Evolutionary conservation across 1,140 invertebrate genomes (phyloP).

Genomic region (Cyrtorhinus lividipennis): DNA sequence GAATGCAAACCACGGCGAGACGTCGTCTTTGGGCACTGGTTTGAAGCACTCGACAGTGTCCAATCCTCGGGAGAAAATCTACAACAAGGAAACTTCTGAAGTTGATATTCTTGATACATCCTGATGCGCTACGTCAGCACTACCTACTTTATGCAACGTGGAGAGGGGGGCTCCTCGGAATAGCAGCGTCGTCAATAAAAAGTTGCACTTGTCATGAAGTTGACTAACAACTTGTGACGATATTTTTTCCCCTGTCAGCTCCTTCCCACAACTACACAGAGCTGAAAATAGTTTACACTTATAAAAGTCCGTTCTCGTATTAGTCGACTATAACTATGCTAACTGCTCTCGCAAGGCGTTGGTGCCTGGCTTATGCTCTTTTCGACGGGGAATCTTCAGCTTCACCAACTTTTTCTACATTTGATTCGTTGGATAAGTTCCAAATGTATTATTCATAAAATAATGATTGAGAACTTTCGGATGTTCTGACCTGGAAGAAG

Average conservation of each 20-base stretch:
- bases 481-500: constrained; percentile 37
- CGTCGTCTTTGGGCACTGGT: constrained; percentile 12
- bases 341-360: too few species aligned
- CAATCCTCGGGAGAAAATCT: constrained; percentile 30
- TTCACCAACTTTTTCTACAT: too few species aligned
- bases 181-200: constrained; percentile 51
- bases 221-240: constrained; percentile 49
- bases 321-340: too few species aligned
- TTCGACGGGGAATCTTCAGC: too few species aligned
- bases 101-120: background rate
- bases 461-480: too few species aligned
- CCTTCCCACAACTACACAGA: constrained; percentile 44
- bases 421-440: too few species aligned
- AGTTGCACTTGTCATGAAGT: constrained; percentile 62
- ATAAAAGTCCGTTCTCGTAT: too few species aligned
- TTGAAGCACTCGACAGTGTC: constrained; percentile 33
- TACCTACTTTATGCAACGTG: constrained; percentile 51
- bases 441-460: too few species aligned
- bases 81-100: background rate
- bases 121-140: background rate
- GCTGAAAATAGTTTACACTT: too few species aligned
- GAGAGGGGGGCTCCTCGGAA: constrained; percentile 53
- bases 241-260: constrained; percentile 39
- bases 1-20: constrained; percentile 25
- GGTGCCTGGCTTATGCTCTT: too few species aligned